phyloP scores from a whole-genome alignment of 2,888 invertebrate genomes.

The Clostera curtula region DNA sequence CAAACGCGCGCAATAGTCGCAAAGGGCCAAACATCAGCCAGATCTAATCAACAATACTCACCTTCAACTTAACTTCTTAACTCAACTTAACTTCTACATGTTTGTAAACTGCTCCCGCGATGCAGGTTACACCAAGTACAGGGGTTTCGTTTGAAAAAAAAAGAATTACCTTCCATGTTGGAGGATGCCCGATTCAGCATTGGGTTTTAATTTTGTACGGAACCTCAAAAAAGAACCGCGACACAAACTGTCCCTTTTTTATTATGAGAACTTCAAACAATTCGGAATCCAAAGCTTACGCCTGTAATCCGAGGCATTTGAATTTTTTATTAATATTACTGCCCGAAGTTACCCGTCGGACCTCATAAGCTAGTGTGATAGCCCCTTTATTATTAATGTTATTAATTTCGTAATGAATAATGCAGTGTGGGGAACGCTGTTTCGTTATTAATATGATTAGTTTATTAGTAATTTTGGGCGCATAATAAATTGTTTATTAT shows the following conservation, averaged over 20 bases:
- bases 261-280: constrained; percentile 66
- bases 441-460: constrained; percentile 15
- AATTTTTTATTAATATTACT: constrained; percentile 70
- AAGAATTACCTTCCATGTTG: too few species aligned
- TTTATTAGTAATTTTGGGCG: constrained; percentile 14
- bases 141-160: too few species aligned
- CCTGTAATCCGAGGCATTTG: constrained; percentile 57
- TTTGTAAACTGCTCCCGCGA: too few species aligned
- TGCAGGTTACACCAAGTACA: too few species aligned
- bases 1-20: too few species aligned
- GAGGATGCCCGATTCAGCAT: too few species aligned
- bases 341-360: constrained; percentile 38
- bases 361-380: constrained; percentile 41
- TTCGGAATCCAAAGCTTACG: constrained; percentile 51
- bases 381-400: constrained; percentile 52
- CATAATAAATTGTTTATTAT: too few species aligned
- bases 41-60: too few species aligned
- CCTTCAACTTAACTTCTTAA: too few species aligned
- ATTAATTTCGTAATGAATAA: constrained; percentile 68
- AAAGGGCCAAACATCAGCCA: too few species aligned
- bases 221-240: constrained; percentile 1
- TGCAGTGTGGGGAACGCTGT: constrained; percentile 37
- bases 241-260: constrained; percentile 29
- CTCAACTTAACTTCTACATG: too few species aligned
- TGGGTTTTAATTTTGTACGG: too few species aligned